A percentile compares a stretch with the other conserved stretches of the same genome.
These are phyloP conservation scores for Emydoidea blandingii DNA, from an alignment of 2,797 vertebrate genomes.

Conservation along the genomic window DNA sequence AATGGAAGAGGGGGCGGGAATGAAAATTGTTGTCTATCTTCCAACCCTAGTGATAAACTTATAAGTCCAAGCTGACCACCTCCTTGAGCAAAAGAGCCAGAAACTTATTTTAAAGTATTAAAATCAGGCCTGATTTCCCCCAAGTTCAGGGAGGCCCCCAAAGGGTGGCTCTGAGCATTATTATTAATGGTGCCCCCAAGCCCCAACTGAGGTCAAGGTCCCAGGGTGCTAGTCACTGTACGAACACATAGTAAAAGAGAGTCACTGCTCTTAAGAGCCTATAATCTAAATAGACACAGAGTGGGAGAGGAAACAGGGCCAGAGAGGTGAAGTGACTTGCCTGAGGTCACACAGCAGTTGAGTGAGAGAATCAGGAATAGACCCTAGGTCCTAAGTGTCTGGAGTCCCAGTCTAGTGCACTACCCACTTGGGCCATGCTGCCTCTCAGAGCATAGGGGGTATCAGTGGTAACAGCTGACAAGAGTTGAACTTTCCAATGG, in stretches of 20 bases:
- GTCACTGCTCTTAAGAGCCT: neutral
- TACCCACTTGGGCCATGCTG: neutral
- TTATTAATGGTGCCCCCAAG: neutral
- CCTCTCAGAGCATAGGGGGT: neutral
- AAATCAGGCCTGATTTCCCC: neutral
- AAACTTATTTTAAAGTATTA: neutral
- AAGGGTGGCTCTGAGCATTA: neutral
- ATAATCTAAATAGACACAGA: neutral
- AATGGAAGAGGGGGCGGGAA: no score
- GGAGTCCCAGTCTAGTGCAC: neutral
- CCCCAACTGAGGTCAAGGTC: neutral
- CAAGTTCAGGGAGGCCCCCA: neutral
- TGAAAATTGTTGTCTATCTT: neutral
- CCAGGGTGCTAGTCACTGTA: neutral
- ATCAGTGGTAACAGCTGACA: neutral
- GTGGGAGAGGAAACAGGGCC: no score
- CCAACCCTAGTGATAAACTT: neutral
- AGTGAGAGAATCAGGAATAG: neutral
- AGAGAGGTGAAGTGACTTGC: neutral
- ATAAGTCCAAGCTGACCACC: neutral
- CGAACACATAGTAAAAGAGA: neutral
- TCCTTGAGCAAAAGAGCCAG: neutral
- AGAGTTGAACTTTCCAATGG: neutral
- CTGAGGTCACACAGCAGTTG: neutral
- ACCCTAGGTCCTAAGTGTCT: neutral